These are phyloP conservation scores for Spicauda simplicius DNA, from an alignment of 2,888 invertebrate species.

Conservation along the genomic window DNA sequence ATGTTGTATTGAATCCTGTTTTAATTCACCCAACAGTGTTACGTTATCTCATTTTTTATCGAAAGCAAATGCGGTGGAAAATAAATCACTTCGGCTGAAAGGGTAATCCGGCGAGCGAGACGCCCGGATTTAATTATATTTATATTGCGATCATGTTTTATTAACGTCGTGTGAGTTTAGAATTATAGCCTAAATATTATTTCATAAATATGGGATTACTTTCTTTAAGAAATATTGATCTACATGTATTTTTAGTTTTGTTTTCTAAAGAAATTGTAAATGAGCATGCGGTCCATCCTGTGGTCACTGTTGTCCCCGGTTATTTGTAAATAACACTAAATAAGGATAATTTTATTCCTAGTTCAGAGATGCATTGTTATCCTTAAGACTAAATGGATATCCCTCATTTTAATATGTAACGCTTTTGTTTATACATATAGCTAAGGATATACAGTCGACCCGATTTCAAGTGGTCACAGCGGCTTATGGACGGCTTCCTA, in stretches of 20 bases:
- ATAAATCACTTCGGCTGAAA: conserved; percentile 30
- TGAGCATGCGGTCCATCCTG: too few relatives aligned
- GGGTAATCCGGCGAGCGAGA: conserved; percentile 25
- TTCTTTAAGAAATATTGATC: background rate
- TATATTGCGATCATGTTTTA: conserved; percentile 30
- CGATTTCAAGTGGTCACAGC: too few relatives aligned
- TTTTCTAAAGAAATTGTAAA: too few relatives aligned
- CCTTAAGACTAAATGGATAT: too few relatives aligned
- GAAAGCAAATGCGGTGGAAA: conserved; percentile 23
- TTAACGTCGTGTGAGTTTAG: conserved; percentile 24
- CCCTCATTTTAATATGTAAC: too few relatives aligned
- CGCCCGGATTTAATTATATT: conserved; percentile 25
- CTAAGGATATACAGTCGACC: too few relatives aligned
- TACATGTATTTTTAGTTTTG: background rate
- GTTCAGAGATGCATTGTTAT: too few relatives aligned
- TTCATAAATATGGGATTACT: conserved; percentile 10
- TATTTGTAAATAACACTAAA: too few relatives aligned
- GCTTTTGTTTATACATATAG: too few relatives aligned
- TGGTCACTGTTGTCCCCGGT: too few relatives aligned
- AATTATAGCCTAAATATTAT: conserved; percentile 18
- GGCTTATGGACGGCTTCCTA: too few relatives aligned
- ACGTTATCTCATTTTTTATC: conserved; percentile 24
- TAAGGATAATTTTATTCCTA: too few relatives aligned
- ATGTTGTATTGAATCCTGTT: background rate
- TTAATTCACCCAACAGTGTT: background rate